Base-by-base conservation (phyloP, 2,797 vertebrate species). In the Oryzias dopingdopingensis region DNA sequence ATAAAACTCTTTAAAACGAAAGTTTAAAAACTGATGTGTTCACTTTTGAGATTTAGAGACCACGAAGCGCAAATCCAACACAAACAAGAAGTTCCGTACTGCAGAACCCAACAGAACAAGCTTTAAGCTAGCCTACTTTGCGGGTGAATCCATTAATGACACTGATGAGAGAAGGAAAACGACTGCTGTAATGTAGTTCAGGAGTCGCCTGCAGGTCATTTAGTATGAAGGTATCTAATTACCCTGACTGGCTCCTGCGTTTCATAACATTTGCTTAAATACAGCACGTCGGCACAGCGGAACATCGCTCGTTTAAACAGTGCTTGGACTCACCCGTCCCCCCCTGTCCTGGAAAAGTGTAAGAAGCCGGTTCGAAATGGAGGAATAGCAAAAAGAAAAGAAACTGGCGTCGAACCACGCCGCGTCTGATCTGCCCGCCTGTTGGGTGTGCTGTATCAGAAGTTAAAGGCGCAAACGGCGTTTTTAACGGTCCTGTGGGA, bases 291-390 rank as follows among this genome's bases (percentile, higher is more conserved):
- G 41, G 26, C 26, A 29, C 26, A 29, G 26, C 26, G 5, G 42
- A 62, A 54, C 51, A 72, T 66, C 65, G 61, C 69, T 51, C 79
- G 69, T 17, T 41, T 22, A n/a, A 16, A 6, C 57, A 49, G 6
- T 42, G 20, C 17, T 40, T 63, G 13, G 40, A 81, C 79, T 86
- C 74, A 81, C 76, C 76, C 66, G 63, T 67, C 74, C 65, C 60
- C 59, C 15, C 50, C 49, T 29, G 26, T 29, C 26, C 26, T 29
- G 26, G 7, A 22, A 72, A 72, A 59, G 62, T 48, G 56, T 55
- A 59, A 46, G 42, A 55, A 71, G 61, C 76, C 64, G 61, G 55
- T 56, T 22, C 23, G 20, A 62, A 12, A 16, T 37, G 17, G 37
- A 56, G 42, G 18, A 13, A 29, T 44, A 23, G 50, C 23, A 8